phyloP scores from a whole-genome alignment of 2,113 vertebrate species.

The Empidonax alnorum region DNA sequence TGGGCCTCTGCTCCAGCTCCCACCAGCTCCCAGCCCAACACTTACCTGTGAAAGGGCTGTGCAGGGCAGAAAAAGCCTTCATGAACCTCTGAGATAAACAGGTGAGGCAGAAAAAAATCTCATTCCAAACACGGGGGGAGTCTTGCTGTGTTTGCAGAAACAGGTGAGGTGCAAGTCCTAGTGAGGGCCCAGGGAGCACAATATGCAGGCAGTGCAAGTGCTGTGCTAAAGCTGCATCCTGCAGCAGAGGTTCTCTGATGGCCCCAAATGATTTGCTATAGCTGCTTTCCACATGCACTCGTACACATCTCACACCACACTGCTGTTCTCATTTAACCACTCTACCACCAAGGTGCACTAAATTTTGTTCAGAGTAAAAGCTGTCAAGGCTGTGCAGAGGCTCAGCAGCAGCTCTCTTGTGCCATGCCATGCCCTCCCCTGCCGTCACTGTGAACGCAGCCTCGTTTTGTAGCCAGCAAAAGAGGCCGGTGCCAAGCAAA shows the following conservation, averaged over 20 bases:
- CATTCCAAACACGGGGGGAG: background rate
- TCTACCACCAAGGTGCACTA: fast-evolving
- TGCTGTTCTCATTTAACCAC: background rate
- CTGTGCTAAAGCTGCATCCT: background rate
- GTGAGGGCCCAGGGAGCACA: fast-evolving
- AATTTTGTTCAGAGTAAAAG: background rate
- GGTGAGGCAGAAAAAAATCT: background rate
- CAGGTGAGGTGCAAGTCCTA: background rate
- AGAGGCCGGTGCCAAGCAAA: background rate
- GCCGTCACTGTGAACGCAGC: fast-evolving
- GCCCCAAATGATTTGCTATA: background rate
- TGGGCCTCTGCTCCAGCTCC: background rate
- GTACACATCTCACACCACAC: fast-evolving
- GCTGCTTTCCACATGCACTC: background rate
- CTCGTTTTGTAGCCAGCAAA: background rate
- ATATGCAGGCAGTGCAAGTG: fast-evolving
- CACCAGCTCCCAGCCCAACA: background rate
- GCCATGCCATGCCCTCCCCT: background rate
- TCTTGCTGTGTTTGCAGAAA: background rate
- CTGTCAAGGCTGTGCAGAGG: background rate
- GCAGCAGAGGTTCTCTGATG: fast-evolving
- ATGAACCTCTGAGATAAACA: fast-evolving
- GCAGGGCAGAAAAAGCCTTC: background rate
- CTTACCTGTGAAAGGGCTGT: background rate
- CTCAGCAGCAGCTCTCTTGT: background rate